A percentile compares a stretch with the other conserved stretches of the same genome.
These are phyloP conservation scores for Ceratina japonica DNA, from an alignment of 1,140 invertebrate genomes.

Conservation along the genomic window DNA sequence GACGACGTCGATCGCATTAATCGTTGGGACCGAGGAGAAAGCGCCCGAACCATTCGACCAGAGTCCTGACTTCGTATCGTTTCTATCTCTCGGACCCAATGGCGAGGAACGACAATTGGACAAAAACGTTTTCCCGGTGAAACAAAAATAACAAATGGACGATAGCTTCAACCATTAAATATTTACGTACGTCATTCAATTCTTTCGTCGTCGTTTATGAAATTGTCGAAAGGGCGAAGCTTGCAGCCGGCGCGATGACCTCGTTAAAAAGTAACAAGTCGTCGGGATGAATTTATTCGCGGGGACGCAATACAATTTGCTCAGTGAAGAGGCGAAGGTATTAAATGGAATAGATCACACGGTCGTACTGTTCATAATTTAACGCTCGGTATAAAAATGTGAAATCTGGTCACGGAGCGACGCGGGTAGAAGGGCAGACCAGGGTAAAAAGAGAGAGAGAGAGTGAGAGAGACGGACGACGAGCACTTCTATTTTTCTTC, in stretches of 20 bases:
- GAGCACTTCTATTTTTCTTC: slow-evolving; percentile 13
- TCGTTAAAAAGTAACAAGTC: background rate
- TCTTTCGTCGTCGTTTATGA: too few relatives aligned
- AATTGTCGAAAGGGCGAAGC: too few relatives aligned
- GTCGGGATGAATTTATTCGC: background rate
- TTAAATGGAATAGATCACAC: background rate
- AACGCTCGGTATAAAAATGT: background rate
- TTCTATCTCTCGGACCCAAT: too few relatives aligned
- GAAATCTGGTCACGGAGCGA: background rate
- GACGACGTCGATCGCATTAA: slow-evolving; percentile 23
- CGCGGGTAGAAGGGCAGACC: background rate
- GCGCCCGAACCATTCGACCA: background rate
- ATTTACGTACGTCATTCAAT: too few relatives aligned
- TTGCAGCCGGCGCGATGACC: too few relatives aligned
- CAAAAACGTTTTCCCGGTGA: too few relatives aligned
- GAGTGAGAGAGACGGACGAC: background rate
- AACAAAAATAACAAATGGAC: too few relatives aligned
- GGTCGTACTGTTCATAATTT: slow-evolving; percentile 8
- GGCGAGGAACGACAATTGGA: too few relatives aligned
- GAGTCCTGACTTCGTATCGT: too few relatives aligned
- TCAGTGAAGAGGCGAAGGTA: background rate
- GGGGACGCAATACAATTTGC: slow-evolving; percentile 5
- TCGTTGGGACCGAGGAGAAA: background rate
- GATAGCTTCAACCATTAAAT: too few relatives aligned
- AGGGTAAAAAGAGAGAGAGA: background rate